These are phyloP conservation scores for Hydrocynus forskahlii DNA, from an alignment of 2,797 vertebrate species.

Conservation along the genomic window DNA sequence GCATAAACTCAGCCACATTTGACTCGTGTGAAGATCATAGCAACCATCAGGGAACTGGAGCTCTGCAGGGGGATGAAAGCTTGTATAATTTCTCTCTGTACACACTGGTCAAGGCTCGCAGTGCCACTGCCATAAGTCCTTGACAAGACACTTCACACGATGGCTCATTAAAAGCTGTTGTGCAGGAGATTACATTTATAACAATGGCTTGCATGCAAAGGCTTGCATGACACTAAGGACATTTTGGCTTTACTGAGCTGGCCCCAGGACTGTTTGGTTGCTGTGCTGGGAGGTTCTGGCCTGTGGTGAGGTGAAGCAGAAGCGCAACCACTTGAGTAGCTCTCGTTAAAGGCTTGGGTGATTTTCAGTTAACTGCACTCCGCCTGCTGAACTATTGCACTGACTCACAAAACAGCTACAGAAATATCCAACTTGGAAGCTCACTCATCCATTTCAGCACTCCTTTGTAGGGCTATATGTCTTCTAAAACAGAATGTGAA, in stretches of 20 bases:
- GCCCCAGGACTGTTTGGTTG: slow-evolving; percentile 24
- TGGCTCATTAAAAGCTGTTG: slow-evolving; percentile 35
- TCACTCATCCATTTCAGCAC: slow-evolving; percentile 14
- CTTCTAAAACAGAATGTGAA: not conserved
- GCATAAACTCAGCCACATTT: slow-evolving; percentile 61
- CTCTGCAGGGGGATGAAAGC: slow-evolving; percentile 37
- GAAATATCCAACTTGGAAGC: slow-evolving; percentile 16
- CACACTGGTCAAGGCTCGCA: slow-evolving; percentile 8
- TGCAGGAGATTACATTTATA: slow-evolving; percentile 21
- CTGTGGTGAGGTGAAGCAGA: slow-evolving; percentile 41
- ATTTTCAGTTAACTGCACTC: slow-evolving; percentile 43
- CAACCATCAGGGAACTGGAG: slow-evolving; percentile 44
- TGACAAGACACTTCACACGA: slow-evolving; percentile 28
- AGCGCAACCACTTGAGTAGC: slow-evolving; percentile 36
- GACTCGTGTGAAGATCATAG: slow-evolving; percentile 40
- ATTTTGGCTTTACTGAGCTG: slow-evolving; percentile 24
- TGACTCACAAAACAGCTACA: slow-evolving; percentile 33
- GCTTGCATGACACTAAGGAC: slow-evolving; percentile 36
- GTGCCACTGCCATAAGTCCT: slow-evolving; percentile 12
- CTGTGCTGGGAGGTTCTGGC: slow-evolving; percentile 21
- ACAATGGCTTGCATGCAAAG: slow-evolving; percentile 12
- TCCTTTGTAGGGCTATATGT: not conserved
- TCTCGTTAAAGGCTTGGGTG: slow-evolving; percentile 44
- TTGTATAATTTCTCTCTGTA: slow-evolving; percentile 29
- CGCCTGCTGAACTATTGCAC: slow-evolving; percentile 46